phyloP scores from a whole-genome alignment of 1,140 invertebrate species.

The Panagrolaimus sp. region DNA sequence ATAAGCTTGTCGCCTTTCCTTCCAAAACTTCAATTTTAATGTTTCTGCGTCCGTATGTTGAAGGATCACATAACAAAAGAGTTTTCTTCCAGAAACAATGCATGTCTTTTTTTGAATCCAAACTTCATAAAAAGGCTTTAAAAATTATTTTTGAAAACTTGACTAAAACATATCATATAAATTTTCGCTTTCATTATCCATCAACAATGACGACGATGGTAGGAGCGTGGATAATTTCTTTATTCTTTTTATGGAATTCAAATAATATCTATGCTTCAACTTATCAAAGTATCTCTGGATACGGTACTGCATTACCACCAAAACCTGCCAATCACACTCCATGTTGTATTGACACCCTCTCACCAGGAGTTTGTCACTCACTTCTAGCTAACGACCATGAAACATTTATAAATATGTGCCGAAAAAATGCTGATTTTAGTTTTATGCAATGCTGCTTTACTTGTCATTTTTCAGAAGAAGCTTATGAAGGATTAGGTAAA shows the following conservation, averaged over 20 bases:
- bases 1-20: too few relatives aligned
- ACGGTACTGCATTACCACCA: conserved; percentile 11
- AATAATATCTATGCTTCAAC: not conserved
- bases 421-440: conserved; percentile 33
- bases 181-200: too few relatives aligned
- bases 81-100: too few relatives aligned
- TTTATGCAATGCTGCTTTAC: conserved; percentile 40
- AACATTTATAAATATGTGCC: conserved; percentile 28
- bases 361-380: conserved; percentile 32
- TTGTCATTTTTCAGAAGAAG: conserved; percentile 35
- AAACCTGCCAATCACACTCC: conserved; percentile 30
- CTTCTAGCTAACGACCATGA: conserved; percentile 30
- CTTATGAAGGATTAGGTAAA: conserved; percentile 14
- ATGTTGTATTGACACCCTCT: conserved; percentile 34
- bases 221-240: too few relatives aligned
- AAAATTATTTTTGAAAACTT: too few relatives aligned
- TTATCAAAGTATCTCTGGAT: not conserved
- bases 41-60: too few relatives aligned
- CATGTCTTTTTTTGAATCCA: too few relatives aligned
- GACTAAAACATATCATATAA: too few relatives aligned
- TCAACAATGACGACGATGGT: too few relatives aligned
- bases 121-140: too few relatives aligned
- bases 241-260: not conserved
- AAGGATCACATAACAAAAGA: too few relatives aligned
- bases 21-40: too few relatives aligned